Conservation (phyloP, 2,113 vertebrate genomes). For the Upupa epops region DNA sequence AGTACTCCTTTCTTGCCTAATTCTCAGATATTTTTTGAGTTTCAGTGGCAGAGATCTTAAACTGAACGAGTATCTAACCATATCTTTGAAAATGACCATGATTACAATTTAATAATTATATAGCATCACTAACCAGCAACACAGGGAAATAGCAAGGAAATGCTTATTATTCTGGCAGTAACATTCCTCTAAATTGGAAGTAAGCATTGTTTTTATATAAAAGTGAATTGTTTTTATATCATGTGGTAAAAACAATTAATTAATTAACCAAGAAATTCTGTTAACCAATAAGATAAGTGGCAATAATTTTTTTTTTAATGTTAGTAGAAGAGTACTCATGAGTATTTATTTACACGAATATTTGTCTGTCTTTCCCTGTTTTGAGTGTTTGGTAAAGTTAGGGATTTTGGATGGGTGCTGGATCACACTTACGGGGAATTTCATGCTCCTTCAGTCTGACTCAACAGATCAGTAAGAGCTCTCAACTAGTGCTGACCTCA, state of each 20-base stretch:
- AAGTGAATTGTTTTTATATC: background rate
- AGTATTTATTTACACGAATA: background rate
- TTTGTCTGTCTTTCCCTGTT: background rate
- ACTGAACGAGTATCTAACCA: background rate
- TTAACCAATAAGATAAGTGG: background rate
- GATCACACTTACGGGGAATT: background rate
- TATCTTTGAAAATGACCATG: background rate
- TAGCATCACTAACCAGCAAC: background rate
- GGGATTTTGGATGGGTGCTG: background rate
- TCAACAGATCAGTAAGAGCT: background rate
- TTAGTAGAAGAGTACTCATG: background rate
- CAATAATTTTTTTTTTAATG: background rate
- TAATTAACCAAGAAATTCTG: background rate
- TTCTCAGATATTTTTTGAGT: background rate
- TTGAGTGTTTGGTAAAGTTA: background rate
- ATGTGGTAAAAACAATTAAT: background rate
- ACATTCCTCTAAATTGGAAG: background rate
- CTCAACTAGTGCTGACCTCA: background rate
- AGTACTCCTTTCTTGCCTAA: background rate
- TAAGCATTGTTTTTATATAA: too few relatives aligned
- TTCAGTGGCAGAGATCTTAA: background rate
- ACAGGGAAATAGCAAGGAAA: background rate
- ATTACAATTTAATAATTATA: background rate
- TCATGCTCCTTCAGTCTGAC: background rate
- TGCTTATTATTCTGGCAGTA: background rate